A percentile compares a stretch with the other conserved stretches of the same genome.
Evolutionary conservation across 2,888 invertebrate genomes (phyloP).

Genomic region (Meloe dianella): DNA sequence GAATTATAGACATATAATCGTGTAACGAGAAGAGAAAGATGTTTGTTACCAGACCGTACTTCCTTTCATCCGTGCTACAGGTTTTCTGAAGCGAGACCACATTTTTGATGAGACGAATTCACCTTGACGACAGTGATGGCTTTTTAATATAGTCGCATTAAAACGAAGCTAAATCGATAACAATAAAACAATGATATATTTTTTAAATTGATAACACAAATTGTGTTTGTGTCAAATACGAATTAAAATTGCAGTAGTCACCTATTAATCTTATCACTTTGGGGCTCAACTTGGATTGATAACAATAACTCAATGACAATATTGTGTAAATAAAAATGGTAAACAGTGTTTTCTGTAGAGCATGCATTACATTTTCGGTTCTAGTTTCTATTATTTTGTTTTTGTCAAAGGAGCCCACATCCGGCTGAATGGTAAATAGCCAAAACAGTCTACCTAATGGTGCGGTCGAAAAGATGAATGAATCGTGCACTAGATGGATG

Average conservation of each 20-base stretch:
- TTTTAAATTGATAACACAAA: no score
- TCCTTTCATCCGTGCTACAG: conserved; percentile 18
- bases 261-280: no score
- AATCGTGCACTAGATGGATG: conserved; percentile 16
- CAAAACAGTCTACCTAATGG: conserved; percentile 36
- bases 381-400: background rate
- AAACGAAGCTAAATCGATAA: no score
- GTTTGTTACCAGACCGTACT: conserved; percentile 29
- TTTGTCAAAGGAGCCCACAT: conserved; percentile 1
- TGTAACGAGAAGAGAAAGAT: background rate
- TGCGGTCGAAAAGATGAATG: conserved; percentile 40
- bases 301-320: no score
- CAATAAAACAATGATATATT: no score
- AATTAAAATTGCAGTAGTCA: no score
- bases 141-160: no score
- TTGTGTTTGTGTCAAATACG: no score
- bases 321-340: no score
- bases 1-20: background rate
- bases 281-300: no score
- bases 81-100: conserved; percentile 30
- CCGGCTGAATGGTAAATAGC: conserved; percentile 36
- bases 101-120: conserved; percentile 15
- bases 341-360: no score
- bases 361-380: background rate
- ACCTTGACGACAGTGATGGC: background rate